These are phyloP conservation scores for Gambusia affinis DNA, from an alignment of 2,113 vertebrate species.

Conservation along the genomic window DNA sequence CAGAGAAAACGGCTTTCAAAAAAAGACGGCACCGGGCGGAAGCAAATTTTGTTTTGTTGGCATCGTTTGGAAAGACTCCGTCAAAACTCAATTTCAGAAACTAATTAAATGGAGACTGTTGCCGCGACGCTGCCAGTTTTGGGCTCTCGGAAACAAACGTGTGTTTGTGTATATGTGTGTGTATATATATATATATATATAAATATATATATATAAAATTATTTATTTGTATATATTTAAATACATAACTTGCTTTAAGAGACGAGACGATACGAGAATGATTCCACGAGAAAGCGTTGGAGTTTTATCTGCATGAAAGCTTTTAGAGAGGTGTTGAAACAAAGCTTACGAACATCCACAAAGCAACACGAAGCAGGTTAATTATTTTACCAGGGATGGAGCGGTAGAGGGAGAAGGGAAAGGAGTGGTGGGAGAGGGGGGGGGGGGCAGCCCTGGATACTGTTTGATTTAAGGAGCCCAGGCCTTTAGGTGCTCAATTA, in stretches of 20 bases:
- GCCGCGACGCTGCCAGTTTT: conserved; percentile 85
- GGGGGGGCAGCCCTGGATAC: conserved; percentile 87
- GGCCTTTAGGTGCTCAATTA: conserved; percentile 98
- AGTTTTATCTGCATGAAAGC: conserved; percentile 38
- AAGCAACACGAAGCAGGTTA: conserved; percentile 78
- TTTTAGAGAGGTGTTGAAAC: conserved; percentile 37
- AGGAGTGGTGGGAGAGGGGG: no score
- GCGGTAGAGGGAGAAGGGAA: conserved; percentile 36
- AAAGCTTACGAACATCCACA: conserved; percentile 28
- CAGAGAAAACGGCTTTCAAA: conserved; percentile 90
- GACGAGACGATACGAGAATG: conserved; percentile 3
- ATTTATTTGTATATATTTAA: no score
- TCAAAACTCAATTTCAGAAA: conserved; percentile 99
- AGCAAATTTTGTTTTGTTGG: conserved; percentile 96
- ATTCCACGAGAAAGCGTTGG: not conserved
- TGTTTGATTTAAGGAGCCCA: conserved; percentile 95
- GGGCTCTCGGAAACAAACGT: conserved; percentile 68
- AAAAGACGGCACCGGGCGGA: conserved; percentile 87
- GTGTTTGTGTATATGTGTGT: not conserved
- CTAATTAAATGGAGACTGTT: conserved; percentile 98
- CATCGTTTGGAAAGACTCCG: conserved; percentile 99
- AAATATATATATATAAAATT: no score
- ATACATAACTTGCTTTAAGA: conserved; percentile 56
- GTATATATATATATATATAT: no score
- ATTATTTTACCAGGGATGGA: conserved; percentile 86